phyloP scores from a whole-genome alignment of 2,888 invertebrate genomes.

The Clivina fossor region DNA sequence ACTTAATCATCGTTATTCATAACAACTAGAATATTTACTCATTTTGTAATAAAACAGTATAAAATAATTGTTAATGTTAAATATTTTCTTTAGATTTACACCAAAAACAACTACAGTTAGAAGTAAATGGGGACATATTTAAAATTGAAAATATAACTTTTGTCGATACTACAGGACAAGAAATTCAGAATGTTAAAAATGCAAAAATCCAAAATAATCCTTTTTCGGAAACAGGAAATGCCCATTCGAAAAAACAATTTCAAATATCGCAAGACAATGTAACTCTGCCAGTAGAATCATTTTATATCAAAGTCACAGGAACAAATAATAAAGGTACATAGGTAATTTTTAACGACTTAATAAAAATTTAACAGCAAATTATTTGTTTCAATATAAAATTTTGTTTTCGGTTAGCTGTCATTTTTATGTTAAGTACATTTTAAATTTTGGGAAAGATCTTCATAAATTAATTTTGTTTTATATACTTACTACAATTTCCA shows the following conservation, averaged over 20 bases:
- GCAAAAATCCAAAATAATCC: slow-evolving; percentile 9
- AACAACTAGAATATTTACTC: too few species aligned
- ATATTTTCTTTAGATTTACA: background rate
- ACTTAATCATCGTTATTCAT: too few species aligned
- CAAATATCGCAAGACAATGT: slow-evolving; percentile 35
- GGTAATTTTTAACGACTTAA: too few species aligned
- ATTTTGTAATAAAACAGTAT: too few species aligned
- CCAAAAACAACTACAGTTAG: slow-evolving; percentile 25
- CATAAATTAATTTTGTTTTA: too few species aligned
- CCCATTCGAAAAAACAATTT: slow-evolving; percentile 13
- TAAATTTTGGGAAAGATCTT: too few species aligned
- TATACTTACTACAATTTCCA: too few species aligned
- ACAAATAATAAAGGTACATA: slow-evolving; percentile 46
- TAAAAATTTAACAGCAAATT: too few species aligned
- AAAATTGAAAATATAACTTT: slow-evolving; percentile 40
- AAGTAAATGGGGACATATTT: slow-evolving; percentile 26
- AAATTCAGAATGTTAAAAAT: slow-evolving; percentile 18
- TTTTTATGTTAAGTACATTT: too few species aligned
- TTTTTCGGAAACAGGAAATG: background rate
- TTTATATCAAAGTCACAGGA: slow-evolving; percentile 45
- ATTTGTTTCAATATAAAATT: too few species aligned
- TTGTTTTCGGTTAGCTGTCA: background rate
- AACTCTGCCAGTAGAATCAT: slow-evolving; percentile 41
- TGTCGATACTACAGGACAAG: slow-evolving; percentile 35
- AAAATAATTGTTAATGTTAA: background rate